A percentile compares a stretch with the other conserved stretches of the same genome.
Conservation (phyloP, 2,888 invertebrate genomes). For the Carcina quercana region DNA sequence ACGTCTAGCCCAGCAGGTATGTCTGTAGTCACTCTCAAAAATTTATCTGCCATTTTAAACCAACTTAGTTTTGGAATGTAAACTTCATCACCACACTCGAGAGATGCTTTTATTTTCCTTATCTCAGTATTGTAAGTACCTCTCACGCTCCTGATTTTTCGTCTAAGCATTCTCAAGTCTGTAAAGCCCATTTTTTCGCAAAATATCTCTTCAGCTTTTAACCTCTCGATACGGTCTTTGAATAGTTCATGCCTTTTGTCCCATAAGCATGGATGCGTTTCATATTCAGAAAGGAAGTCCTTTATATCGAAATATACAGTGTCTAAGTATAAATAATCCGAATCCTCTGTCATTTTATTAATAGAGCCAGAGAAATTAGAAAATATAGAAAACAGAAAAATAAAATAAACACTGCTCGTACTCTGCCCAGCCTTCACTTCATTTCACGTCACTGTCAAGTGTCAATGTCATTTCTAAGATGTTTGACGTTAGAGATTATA, state of each 20-base stretch:
- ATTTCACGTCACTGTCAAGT: too few relatives aligned
- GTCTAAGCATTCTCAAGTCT: slow-evolving; percentile 3
- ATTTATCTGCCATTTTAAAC: slow-evolving; percentile 7
- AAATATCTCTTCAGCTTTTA: slow-evolving; percentile 3
- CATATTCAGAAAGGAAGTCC: slow-evolving; percentile 6
- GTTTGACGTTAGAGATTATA: too few relatives aligned
- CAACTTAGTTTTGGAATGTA: slow-evolving; percentile 4
- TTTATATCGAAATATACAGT: slow-evolving; percentile 5
- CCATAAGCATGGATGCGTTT: slow-evolving; percentile 6
- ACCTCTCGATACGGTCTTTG: slow-evolving; percentile 3
- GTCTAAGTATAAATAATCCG: slow-evolving; percentile 1
- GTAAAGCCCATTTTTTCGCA: slow-evolving; percentile 5
- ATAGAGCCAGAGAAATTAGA: too few relatives aligned
- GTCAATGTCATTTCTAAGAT: too few relatives aligned
- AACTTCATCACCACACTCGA: not conserved
- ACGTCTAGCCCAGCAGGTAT: slow-evolving; percentile 1
- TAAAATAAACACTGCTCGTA: too few relatives aligned
- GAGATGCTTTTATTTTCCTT: slow-evolving; percentile 2
- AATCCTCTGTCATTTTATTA: slow-evolving; percentile 3
- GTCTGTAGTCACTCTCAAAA: slow-evolving; percentile 8
- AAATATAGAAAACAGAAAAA: too few relatives aligned
- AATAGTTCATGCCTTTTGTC: slow-evolving; percentile 2
- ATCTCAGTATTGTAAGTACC: slow-evolving; percentile 8
- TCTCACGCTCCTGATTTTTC: slow-evolving; percentile 8
- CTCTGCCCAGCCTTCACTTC: too few relatives aligned